Percentiles rank a stretch among this genome's conserved stretches.
phyloP scores from a whole-genome alignment of 2,113 vertebrate genomes.

The Atrichornis clamosus region DNA sequence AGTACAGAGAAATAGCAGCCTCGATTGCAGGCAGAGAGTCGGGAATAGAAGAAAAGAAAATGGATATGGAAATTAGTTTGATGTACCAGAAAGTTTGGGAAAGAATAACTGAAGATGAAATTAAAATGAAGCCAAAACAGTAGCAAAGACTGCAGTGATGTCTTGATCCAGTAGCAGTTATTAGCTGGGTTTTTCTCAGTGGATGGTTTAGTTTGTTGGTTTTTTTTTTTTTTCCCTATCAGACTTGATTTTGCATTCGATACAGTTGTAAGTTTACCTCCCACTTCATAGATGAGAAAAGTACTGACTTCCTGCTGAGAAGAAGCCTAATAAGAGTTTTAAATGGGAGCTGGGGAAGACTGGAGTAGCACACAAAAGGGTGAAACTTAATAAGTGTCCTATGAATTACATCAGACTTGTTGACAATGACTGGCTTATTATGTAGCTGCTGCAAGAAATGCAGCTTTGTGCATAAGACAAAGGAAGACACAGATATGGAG shows the following conservation, averaged over 20 bases:
- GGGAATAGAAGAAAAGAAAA: background rate
- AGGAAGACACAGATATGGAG: background rate
- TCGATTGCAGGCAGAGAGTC: background rate
- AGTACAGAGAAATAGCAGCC: background rate
- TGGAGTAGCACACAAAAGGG: background rate
- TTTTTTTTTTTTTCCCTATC: background rate
- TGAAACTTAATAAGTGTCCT: background rate
- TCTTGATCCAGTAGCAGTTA: background rate
- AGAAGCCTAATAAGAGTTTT: background rate
- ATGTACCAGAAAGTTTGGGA: background rate
- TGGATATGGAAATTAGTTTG: background rate
- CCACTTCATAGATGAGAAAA: background rate
- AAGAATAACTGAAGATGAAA: background rate
- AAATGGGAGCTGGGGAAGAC: background rate
- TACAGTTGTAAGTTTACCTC: background rate
- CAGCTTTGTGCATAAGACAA: background rate
- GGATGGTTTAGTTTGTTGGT: accelerated
- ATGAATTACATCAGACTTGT: background rate
- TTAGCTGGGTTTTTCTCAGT: background rate
- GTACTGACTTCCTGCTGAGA: background rate
- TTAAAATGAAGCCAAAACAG: background rate
- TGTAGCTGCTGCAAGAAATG: background rate
- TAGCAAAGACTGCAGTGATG: background rate
- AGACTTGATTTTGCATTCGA: background rate
- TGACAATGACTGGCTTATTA: background rate